Evolutionary conservation across 2,888 invertebrate genomes (phyloP).

Genomic region (Eremobia ochroleuca): DNA sequence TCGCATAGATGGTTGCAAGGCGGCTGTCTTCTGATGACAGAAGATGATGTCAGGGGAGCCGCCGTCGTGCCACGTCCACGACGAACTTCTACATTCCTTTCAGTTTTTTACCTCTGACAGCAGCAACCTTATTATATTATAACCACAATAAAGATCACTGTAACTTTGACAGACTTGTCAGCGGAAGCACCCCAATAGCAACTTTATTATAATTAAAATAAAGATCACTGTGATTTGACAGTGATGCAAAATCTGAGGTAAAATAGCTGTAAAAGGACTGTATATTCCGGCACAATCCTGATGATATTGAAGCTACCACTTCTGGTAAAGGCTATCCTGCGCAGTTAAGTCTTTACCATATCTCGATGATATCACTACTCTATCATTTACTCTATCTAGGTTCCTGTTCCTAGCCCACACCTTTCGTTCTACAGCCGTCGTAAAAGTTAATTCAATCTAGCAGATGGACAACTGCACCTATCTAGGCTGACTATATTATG

Average conservation of each 20-base stretch:
- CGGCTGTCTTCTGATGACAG: not conserved
- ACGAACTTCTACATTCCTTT: not conserved
- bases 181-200: no score
- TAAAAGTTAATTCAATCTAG: constrained; percentile 28
- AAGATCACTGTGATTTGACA: no score
- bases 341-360: not conserved
- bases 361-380: not conserved
- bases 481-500: constrained; percentile 11
- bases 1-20: not conserved
- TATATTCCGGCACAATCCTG: not conserved
- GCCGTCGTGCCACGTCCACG: not conserved
- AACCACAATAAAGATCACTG: no score
- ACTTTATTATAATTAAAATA: no score
- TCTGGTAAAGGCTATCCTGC: not conserved
- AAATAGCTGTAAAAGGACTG: no score
- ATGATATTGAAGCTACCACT: not conserved
- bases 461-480: constrained; percentile 7
- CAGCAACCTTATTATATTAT: no score
- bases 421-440: not conserved
- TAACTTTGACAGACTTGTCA: no score
- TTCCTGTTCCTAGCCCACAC: constrained; percentile 10
- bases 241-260: no score
- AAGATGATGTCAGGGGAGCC: no score
- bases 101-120: no score
- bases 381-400: no score